Base-by-base conservation (phyloP, 2,888 invertebrate species). In the Phasia obesa region DNA sequence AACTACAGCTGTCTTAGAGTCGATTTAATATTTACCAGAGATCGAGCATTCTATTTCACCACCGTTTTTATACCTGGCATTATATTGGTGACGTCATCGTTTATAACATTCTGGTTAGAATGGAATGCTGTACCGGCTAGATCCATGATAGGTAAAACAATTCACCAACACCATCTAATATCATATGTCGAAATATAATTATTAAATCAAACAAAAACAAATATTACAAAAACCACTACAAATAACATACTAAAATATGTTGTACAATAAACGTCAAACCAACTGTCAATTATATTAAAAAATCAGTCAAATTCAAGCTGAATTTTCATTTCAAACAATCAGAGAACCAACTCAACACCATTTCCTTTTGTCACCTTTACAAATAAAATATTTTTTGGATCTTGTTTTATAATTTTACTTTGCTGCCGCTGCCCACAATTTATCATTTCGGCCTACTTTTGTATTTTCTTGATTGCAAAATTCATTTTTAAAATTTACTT, bases 91-190 rank as follows among this genome's bases (percentile, higher is more conserved):
- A 97, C 97, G 89, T 97, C 97, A 92, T 97, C 97, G 90, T 98
- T 98, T 94, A 98, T 98, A 92, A 97, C 97, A 91, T 98, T 98
- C 94, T 98, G 97, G 97, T 94, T 98, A 92, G 97, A 98, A 93
- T 97, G 97, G 97, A 98, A 98, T 93, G 97, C 97, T 88, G 97
- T 97, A 90, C 97, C 97, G 91, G 97, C 97, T 92, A 94, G 97
- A 93, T 97, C 97, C 90, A 97, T 98, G 97, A 97, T 98, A 93
- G 96, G 97, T 97, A 93, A 90, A 83, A 67, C 67, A 71, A 81
- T 55, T 31, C 73, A 77, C 38, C 70, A 71, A 55, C 65, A 84
- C 38, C 55, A 85, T 81, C 42, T 59, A 59, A 57, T 67, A 75
- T 59, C 75, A 75, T 59, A 25, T 67, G 59, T 19, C 71, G 70